Evolutionary conservation across 2,888 invertebrate genomes (phyloP).

Genomic region (Deladenus siricidicola): DNA sequence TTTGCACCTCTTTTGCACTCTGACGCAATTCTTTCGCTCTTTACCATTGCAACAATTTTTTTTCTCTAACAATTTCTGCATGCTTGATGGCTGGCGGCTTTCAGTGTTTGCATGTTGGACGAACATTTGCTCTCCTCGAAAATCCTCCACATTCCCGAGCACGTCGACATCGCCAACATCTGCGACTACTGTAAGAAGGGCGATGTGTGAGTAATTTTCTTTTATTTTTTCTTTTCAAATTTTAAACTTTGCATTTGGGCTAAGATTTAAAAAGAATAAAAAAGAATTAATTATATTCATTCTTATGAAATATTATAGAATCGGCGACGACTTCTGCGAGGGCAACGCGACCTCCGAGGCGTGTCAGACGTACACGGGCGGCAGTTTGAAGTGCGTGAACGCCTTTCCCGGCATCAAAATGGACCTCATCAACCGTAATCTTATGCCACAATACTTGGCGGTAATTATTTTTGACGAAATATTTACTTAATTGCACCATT

Average conservation of each 20-base stretch:
- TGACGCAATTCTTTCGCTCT: too few species aligned
- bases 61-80: too few species aligned
- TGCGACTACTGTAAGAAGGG: slow-evolving; percentile 64
- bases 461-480: too few species aligned
- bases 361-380: slow-evolving; percentile 40
- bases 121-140: slow-evolving; percentile 66
- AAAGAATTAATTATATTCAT: too few species aligned
- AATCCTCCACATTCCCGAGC: slow-evolving; percentile 28
- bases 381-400: slow-evolving; percentile 59
- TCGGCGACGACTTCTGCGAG: slow-evolving; percentile 42
- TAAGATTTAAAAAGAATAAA: too few species aligned
- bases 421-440: slow-evolving; percentile 66
- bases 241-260: too few species aligned
- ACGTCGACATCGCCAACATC: slow-evolving; percentile 47
- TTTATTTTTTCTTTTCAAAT: too few species aligned
- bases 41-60: too few species aligned
- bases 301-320: slow-evolving; percentile 23
- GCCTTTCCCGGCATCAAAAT: slow-evolving; percentile 87
- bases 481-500: too few species aligned
- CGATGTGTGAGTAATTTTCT: slow-evolving; percentile 36
- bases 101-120: slow-evolving; percentile 85
- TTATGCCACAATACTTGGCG: slow-evolving; percentile 20
- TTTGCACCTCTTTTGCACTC: too few species aligned
- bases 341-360: slow-evolving; percentile 23
- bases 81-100: too few species aligned